Base-by-base conservation (phyloP, 2,888 invertebrate genomes). In the Epistrophe eligans region DNA sequence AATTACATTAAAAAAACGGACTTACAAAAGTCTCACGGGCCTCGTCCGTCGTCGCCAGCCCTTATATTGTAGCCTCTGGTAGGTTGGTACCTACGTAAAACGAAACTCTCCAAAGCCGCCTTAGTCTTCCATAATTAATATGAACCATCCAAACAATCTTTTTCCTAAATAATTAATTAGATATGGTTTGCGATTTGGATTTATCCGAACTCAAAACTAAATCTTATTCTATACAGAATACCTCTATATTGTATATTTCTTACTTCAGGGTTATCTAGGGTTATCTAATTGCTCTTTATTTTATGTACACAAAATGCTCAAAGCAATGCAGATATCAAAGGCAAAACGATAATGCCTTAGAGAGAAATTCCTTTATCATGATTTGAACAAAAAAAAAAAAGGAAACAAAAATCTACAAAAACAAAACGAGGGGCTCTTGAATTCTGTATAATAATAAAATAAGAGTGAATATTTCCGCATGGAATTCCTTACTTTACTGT, bases 331-430 rank as follows among this genome's bases (percentile, higher is more conserved):
- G 8, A 55, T 28, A 55, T 55, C 28, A 55, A 28, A 55, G 55
- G 13, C 15, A 55, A 28, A 15, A 15, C 15, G 3, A 8, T 35
- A 43, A 62, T 43, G 8, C 13, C 62, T 40, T 11, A 8, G 40
- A 77, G 67, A 79, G 67, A 79, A 83, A 79, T 79, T 57, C 60
- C 55, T 60, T 79, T 67, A 79, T 83, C 48, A 55, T 67, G 50
- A 52, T 83, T 72, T 73, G 11, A 45, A 73, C 24, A 19, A 4
- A 66, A 40, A 38, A n/a, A 73, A 66, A 40, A 38, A n/a, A 72
- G n/a, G 52, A 17, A 66, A 28, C 3, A 9, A 57, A 24, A 24
- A 24, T 24, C 40, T 40, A 45, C 7, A 57, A 57, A n/a, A 57
- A 57, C 6, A 57, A 57, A 8, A 57, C 9, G 1, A 43, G 15